phyloP scores from a whole-genome alignment of 2,888 invertebrate genomes.

The Acanthosepion pharaonis region DNA sequence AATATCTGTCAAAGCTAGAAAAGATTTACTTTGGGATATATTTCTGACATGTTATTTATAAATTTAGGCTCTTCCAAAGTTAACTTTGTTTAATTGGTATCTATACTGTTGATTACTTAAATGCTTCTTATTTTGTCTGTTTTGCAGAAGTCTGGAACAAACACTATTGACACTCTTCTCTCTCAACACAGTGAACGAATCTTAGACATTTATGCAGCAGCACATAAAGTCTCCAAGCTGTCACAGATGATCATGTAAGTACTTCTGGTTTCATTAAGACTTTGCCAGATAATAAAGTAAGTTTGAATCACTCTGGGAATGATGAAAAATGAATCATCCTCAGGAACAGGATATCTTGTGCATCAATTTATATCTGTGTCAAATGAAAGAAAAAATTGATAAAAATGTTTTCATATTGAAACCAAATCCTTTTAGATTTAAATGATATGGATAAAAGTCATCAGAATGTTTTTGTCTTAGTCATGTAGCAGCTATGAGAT shows the following conservation, averaged over 20 bases:
- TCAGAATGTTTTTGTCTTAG: too few relatives aligned
- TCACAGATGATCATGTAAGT: slow-evolving; percentile 69
- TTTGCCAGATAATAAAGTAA: neutral
- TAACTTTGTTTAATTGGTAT: too few relatives aligned
- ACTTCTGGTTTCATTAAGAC: neutral
- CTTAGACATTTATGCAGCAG: slow-evolving; percentile 66
- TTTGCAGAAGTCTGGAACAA: slow-evolving; percentile 47
- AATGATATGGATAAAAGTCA: too few relatives aligned
- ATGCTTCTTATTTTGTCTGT: slow-evolving; percentile 47
- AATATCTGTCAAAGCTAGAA: too few relatives aligned
- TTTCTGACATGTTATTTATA: too few relatives aligned
- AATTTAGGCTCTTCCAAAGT: too few relatives aligned
- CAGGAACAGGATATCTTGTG: neutral
- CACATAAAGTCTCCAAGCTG: slow-evolving; percentile 66
- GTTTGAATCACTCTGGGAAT: neutral
- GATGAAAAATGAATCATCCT: neutral
- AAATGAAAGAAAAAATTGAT: too few relatives aligned
- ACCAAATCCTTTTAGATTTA: too few relatives aligned
- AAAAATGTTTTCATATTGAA: too few relatives aligned
- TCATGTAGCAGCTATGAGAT: too few relatives aligned
- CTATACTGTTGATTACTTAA: slow-evolving; percentile 18
- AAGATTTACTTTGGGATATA: too few relatives aligned
- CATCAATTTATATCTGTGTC: too few relatives aligned
- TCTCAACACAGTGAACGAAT: slow-evolving; percentile 59
- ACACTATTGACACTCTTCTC: slow-evolving; percentile 51